Evolutionary conservation across 2,797 vertebrate genomes (phyloP), one percentile per base, ranked within the genome.

Genomic region (Myoxocephalus aenaeus): DNA sequence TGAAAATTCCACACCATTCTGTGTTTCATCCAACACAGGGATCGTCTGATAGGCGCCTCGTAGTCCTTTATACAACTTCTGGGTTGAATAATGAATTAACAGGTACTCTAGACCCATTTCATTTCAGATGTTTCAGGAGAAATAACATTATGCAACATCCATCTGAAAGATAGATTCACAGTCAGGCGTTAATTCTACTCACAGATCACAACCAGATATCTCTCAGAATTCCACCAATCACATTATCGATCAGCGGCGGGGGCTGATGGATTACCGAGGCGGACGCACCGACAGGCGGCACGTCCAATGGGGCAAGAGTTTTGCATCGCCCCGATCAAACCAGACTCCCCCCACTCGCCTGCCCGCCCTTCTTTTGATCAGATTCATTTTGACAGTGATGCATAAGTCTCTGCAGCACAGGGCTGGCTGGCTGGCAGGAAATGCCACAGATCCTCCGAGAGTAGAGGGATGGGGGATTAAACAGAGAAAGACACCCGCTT

Each of bases 381-480:
- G 86, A 90, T 86, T 91, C 86, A 76, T 84, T 83, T 80, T 93
- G 93, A 93, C 93, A 93, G 90, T 93, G 91, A 93, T 92, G 92
- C 90, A 88, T 90, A 90, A 70, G 87, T 84, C 86, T 82, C 76
- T 62, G 88, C 84, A 77, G 84, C 81, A 29, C 59, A 38, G 74
- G 75, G 87, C 80, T 63, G 85, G 70, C 83, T 79, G 84, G 85
- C 76, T 92, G 90, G 81, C 87, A 90, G 88, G 87, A 92, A 92
- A 90, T 90, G 91, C 89, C 91, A 92, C 86, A 75, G 84, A 89
- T 89, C 90, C 84, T 87, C 80, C 0, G 79, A 87, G 89, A 90
- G 86, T 51, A 83, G 77, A 88, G 84, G 81, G 87, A 90, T 84
- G 82, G 80, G 66, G 82, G 87, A 90, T 92, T 90, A 88, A 88